Evolutionary conservation across 2,113 vertebrate genomes (phyloP), one percentile per base, ranked within the genome.

Genomic region (Gasterosteus nipponicus): DNA sequence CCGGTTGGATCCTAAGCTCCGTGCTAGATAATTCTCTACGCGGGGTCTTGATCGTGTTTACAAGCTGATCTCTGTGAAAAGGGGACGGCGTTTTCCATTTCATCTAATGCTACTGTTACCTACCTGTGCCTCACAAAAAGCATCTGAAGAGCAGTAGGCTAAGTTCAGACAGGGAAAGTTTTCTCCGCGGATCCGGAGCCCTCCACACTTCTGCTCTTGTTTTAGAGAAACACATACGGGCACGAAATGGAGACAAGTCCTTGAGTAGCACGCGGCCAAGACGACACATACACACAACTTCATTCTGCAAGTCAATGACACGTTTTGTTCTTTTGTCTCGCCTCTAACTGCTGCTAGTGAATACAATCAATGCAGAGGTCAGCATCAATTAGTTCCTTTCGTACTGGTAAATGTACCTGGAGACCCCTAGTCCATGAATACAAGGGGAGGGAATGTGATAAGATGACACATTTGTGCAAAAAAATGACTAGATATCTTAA

Each of bases 1-100:
- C 56, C 58, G 57, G 44, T 75, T 42, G 66, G 35, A 73, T 73
- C 69, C 47, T 84, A 83, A 83, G 75, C 77, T 76, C 54, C 69
- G 22, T 11, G 39, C 38, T 26, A 16, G 73, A 87, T 87, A 80
- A 90, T 73, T 78, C 73, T 51, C 77, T 69, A 56, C 35, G 51
- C 58, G 49, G 79, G 79, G 85, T 66, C 60, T 10, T 87, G 78
- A 84, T 82, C 73, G 49, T 79, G 82, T 91, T 88, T 66, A 80
- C 78, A 65, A 76, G 77, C 71, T 84, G 71, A 87, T 86, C 79
- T n/a, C 80, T 84, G 76, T 87, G 87, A 65, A 86, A 80, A 71
- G 60, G 26, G 39, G 33, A 33, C n/a, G 26, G 7, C 16, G 19
- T 51, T 10, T 47, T 18, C 7, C 9, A n/a, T 11, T 77, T 47